Base-by-base conservation (phyloP, 2,888 invertebrate genomes). In the Boloria euphrosyne region DNA sequence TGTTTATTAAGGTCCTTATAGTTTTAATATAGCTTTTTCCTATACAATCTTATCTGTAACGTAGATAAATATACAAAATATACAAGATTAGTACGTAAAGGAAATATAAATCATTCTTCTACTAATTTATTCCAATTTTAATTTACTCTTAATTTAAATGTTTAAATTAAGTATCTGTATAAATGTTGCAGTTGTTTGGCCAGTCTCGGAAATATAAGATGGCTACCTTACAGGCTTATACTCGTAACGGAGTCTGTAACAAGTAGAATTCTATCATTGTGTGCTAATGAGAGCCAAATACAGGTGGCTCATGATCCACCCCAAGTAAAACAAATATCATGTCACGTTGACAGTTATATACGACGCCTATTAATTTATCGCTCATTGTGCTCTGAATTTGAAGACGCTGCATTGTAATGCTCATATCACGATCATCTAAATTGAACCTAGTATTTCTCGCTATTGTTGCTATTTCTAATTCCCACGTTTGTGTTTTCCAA, bases 231-330 rank as follows among this genome's bases (percentile, higher is more conserved):
- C 43, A 44, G 44, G 44, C 55, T 55, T 44, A 44, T 57, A 46
- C 57, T 13, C n/a, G 57, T 44, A 57, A 46, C n/a, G 57, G 46
- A 61, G 50, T n/a, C 17, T 51, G 51, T 52, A 64, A 31, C 58
- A 52, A 65, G 52, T 65, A 38, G 59, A 59, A 47, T 59, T 52
- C 58, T 51, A 65, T 65, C 58, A 65, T 90, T 90, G 91, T 90
- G 87, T 90, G 90, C 82, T 90, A 90, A 90, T 90, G 88, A 87
- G 82, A 65, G 76, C 74, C 72, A 75, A 78, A 78, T 80, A 82
- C 84, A 83, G 84, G 85, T 84, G 85, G 86, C 80, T 84, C 72
- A 71, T 66, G 65, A 66, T 70, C 70, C 73, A 73, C 71, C 75
- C 76, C 78, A 76, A 79, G 65, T 80, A 78, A 82, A 84, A 83